These are phyloP conservation scores for Cromileptes altivelis DNA, from an alignment of 2,113 vertebrate species.

Conservation along the genomic window DNA sequence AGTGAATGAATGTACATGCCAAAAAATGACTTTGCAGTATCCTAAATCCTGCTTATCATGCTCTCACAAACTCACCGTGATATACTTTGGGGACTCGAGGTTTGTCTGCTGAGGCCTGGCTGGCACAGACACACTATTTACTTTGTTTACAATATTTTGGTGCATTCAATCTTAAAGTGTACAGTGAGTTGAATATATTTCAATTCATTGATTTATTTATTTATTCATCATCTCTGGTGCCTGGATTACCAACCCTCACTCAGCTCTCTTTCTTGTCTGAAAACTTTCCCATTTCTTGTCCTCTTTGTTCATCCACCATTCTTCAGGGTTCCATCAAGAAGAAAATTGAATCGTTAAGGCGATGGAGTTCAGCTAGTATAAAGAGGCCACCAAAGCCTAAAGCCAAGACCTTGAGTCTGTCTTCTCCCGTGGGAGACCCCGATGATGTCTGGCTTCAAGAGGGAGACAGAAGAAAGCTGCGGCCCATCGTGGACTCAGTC, in stretches of 20 bases:
- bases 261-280: background rate
- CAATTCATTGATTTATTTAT: too few species aligned
- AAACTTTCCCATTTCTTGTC: background rate
- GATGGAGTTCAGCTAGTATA: conserved; percentile 84
- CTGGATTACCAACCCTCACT: background rate
- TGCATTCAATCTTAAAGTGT: background rate
- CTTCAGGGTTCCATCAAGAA: conserved; percentile 85
- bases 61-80: conserved; percentile 1
- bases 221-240: background rate
- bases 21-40: conserved; percentile 2
- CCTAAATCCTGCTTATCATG: conserved; percentile 6
- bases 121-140: background rate
- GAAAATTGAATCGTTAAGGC: conserved; percentile 82
- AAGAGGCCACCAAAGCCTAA: conserved; percentile 79
- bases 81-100: background rate
- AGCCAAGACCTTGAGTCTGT: conserved; percentile 81
- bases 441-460: conserved; percentile 68
- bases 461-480: conserved; percentile 74
- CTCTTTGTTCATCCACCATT: background rate
- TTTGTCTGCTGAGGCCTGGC: conserved; percentile 3
- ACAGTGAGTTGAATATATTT: background rate
- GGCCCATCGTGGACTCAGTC: conserved; percentile 84
- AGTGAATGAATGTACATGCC: conserved; percentile 45
- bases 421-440: conserved; percentile 68
- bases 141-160: background rate